Conservation (phyloP, 2,888 invertebrate species). For the Euphydryas editha region DNA sequence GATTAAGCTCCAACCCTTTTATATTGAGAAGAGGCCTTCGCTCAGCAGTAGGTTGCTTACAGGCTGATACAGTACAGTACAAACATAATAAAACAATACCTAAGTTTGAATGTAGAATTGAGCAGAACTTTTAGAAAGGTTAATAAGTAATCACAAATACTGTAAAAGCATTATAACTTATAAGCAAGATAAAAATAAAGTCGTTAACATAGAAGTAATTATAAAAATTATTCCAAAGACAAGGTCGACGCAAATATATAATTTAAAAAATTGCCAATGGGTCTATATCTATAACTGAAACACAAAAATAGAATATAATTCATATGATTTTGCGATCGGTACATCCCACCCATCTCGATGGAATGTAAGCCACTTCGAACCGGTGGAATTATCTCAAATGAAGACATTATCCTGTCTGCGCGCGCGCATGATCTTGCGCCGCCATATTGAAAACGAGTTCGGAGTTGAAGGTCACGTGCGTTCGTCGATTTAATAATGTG, state of each 20-base stretch:
- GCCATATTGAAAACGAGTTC: conserved; percentile 36
- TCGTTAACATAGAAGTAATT: not conserved
- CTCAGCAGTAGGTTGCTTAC: too few relatives aligned
- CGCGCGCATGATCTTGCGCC: conserved; percentile 52
- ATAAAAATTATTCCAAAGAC: not conserved
- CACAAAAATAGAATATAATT: conserved; percentile 22
- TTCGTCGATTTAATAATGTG: conserved; percentile 15
- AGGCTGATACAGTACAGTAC: too few relatives aligned
- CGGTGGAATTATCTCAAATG: conserved; percentile 75
- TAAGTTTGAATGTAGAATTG: too few relatives aligned
- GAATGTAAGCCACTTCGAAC: conserved; percentile 60
- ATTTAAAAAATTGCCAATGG: not conserved
- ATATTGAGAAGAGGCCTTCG: too few relatives aligned
- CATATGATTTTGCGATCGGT: conserved; percentile 48
- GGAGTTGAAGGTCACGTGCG: conserved; percentile 35
- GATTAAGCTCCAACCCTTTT: too few relatives aligned
- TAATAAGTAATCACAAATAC: too few relatives aligned
- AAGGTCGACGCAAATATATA: not conserved
- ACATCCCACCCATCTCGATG: conserved; percentile 65
- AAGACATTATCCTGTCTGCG: conserved; percentile 74
- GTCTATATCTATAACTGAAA: conserved; percentile 3
- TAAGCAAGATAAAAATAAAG: too few relatives aligned
- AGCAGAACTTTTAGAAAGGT: too few relatives aligned
- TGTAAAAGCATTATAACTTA: too few relatives aligned
- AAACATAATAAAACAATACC: too few relatives aligned